These are phyloP conservation scores for Noctua pronuba DNA, from an alignment of 2,888 invertebrate species.

Conservation along the genomic window DNA sequence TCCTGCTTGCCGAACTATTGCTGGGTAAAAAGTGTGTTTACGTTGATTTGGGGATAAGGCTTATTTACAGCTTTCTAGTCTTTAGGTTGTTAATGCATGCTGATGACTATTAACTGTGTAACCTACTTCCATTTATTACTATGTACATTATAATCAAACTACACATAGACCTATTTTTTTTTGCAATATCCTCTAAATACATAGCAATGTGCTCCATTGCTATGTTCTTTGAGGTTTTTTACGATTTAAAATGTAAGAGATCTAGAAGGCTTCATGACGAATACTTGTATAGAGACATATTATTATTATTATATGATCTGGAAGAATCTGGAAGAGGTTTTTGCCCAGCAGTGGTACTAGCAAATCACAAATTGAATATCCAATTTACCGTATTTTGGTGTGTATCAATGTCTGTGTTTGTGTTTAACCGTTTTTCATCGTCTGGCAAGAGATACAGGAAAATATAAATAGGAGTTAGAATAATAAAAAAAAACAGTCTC, in stretches of 20 bases:
- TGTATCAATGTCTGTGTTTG: background rate
- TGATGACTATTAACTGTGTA: background rate
- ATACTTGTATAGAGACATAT: too few species aligned
- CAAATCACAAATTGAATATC: background rate
- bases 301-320: background rate
- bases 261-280: too few species aligned
- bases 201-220: too few species aligned
- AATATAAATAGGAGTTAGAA: background rate
- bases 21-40: conserved; percentile 21
- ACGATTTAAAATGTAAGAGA: too few species aligned
- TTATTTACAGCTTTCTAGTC: conserved; percentile 10
- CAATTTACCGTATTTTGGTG: background rate
- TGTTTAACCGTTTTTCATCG: background rate
- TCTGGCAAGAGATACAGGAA: background rate
- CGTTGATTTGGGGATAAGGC: conserved; percentile 3
- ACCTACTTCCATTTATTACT: too few species aligned
- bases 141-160: too few species aligned
- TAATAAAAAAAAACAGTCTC: background rate
- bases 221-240: too few species aligned
- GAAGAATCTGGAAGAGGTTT: background rate
- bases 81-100: background rate
- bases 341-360: background rate
- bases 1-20: conserved; percentile 20
- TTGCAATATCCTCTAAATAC: too few species aligned
- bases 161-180: too few species aligned